Conservation (phyloP, 2,797 vertebrate genomes). For the Centroberyx gerrardi region DNA sequence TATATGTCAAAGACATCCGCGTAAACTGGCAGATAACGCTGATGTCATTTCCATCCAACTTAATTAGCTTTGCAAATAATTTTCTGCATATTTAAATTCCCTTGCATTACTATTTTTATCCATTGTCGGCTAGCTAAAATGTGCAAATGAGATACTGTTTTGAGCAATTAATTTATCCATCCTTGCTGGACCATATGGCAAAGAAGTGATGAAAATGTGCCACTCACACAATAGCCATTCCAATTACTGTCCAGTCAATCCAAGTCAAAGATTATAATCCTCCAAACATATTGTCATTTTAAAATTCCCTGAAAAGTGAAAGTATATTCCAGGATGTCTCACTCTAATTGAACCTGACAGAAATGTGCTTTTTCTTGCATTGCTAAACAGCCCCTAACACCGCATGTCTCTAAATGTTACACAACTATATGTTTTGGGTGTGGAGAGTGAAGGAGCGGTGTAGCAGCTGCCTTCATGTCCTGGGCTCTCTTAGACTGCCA, state of each 20-base stretch:
- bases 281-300: slow-evolving; percentile 47
- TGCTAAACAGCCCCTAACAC: slow-evolving; percentile 32
- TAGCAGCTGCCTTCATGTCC: slow-evolving; percentile 65
- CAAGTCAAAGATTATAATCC: slow-evolving; percentile 50
- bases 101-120: slow-evolving; percentile 67
- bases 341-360: background rate
- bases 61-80: slow-evolving; percentile 72
- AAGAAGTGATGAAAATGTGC: slow-evolving; percentile 61
- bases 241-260: slow-evolving; percentile 64
- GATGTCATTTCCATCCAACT: slow-evolving; percentile 53
- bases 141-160: slow-evolving; percentile 76
- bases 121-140: slow-evolving; percentile 64
- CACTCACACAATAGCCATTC: slow-evolving; percentile 51
- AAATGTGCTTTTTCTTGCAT: slow-evolving; percentile 1
- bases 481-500: slow-evolving; percentile 68
- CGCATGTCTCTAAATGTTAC: slow-evolving; percentile 52
- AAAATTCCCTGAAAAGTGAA: slow-evolving; percentile 16
- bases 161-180: slow-evolving; percentile 64
- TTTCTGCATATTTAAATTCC: slow-evolving; percentile 60
- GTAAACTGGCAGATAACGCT: slow-evolving; percentile 57
- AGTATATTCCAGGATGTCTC: slow-evolving; percentile 13
- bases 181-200: slow-evolving; percentile 58
- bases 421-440: slow-evolving; percentile 49
- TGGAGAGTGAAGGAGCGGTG: slow-evolving; percentile 51
- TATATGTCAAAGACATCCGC: slow-evolving; percentile 47